Percentiles rank a stretch among this genome's conserved stretches.
phyloP scores from a whole-genome alignment of 2,113 vertebrate species.

The Ia io region DNA sequence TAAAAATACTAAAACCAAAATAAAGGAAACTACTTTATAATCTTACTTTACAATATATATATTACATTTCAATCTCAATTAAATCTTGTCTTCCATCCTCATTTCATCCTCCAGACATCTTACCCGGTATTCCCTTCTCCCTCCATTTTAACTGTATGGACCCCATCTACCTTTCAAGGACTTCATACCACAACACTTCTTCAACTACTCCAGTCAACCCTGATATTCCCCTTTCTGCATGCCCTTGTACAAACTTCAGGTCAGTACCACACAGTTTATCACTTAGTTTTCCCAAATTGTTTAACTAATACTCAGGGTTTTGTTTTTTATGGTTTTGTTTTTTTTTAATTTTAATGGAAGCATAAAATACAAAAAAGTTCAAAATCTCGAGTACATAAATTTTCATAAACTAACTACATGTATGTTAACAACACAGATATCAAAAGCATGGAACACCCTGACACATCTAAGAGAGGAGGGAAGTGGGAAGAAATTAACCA shows the following conservation, averaged over 20 bases:
- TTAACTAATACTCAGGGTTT: background rate
- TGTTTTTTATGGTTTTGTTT: background rate
- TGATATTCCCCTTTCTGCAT: background rate
- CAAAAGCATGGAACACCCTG: background rate
- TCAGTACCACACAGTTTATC: background rate
- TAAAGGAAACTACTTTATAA: background rate
- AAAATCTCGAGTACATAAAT: background rate
- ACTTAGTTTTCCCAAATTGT: background rate
- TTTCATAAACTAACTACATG: background rate
- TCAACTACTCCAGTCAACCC: background rate
- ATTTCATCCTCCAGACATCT: background rate
- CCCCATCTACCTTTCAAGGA: background rate
- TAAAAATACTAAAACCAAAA: background rate
- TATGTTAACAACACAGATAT: background rate
- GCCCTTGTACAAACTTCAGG: background rate
- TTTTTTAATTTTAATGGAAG: conserved; percentile 13
- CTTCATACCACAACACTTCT: background rate
- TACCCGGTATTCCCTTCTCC: background rate
- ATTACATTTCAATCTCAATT: background rate
- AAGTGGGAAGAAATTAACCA: background rate
- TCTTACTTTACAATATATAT: background rate
- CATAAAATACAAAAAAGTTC: background rate
- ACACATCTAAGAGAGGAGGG: background rate
- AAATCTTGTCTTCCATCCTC: background rate
- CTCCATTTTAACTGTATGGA: background rate